These are phyloP conservation scores for Volucella inflata DNA, from an alignment of 2,888 invertebrate species.

Conservation along the genomic window DNA sequence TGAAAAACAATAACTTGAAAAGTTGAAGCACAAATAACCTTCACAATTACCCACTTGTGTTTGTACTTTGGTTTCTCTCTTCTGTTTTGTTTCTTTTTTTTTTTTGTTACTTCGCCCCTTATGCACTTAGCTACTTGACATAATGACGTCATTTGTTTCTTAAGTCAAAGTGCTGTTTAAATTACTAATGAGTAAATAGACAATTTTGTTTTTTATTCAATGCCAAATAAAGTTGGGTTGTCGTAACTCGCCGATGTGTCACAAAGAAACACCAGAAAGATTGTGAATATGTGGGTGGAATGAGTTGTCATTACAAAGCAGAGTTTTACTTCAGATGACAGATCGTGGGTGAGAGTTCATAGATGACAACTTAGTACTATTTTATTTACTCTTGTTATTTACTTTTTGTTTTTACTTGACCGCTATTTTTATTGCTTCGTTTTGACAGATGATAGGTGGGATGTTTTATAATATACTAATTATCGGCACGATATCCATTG, in stretches of 20 bases:
- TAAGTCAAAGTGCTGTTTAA: conserved; percentile 8
- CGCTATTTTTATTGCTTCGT: too few species aligned
- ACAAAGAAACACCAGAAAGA: conserved; percentile 37
- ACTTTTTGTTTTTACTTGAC: too few species aligned
- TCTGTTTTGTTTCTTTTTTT: neutral
- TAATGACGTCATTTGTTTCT: conserved; percentile 45
- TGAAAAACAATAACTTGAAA: conserved; percentile 34
- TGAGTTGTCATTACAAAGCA: conserved; percentile 26
- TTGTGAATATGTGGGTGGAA: conserved; percentile 28
- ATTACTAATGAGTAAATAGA: conserved; percentile 34
- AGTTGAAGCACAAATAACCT: conserved; percentile 25
- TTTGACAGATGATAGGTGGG: too few species aligned
- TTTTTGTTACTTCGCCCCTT: neutral
- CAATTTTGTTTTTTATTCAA: conserved; percentile 37
- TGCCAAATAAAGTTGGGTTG: conserved; percentile 41
- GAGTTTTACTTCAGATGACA: conserved; percentile 21
- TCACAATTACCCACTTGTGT: conserved; percentile 2
- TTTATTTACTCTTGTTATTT: too few species aligned
- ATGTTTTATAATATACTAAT: too few species aligned
- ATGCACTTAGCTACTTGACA: neutral
- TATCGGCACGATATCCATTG: too few species aligned
- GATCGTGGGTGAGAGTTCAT: neutral
- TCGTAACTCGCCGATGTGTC: neutral
- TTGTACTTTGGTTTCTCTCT: conserved; percentile 18
- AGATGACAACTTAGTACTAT: too few species aligned